phyloP scores from a whole-genome alignment of 2,797 vertebrate genomes.

The Tangara arthus region DNA sequence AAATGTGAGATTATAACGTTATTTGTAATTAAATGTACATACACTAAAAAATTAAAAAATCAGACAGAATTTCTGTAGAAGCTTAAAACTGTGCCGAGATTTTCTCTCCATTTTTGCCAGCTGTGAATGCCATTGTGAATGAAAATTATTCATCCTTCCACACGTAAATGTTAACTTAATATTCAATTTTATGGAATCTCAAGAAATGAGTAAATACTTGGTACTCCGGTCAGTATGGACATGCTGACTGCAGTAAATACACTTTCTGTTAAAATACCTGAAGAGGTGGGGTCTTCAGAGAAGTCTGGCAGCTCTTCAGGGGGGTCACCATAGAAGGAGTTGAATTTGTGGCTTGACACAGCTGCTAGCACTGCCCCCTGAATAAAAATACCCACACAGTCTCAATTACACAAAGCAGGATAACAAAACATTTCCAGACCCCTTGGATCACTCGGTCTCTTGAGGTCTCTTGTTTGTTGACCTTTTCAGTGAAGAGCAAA shows the following conservation, averaged over 20 bases:
- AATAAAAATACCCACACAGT: conserved; percentile 46
- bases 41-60: not conserved
- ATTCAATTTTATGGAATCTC: not conserved
- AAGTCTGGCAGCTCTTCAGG: conserved; percentile 96
- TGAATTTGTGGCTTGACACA: conserved; percentile 99
- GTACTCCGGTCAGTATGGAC: not conserved
- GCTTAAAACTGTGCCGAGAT: not conserved
- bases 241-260: not conserved
- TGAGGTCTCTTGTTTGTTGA: not conserved
- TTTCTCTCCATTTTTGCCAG: not conserved
- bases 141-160: not conserved
- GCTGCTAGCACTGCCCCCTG: conserved; percentile 97
- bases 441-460: not conserved
- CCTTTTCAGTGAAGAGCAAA: not conserved
- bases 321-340: conserved; percentile 95
- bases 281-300: conserved; percentile 94
- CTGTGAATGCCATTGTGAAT: not conserved
- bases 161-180: not conserved
- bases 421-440: conserved; percentile 7
- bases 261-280: conserved; percentile 80
- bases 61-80: not conserved
- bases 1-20: not conserved
- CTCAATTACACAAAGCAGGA: conserved; percentile 20
- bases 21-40: not conserved
- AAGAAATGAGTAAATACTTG: not conserved